Base-by-base conservation (phyloP, 2,113 vertebrate genomes). In the Microcebus lehilahytsara region DNA sequence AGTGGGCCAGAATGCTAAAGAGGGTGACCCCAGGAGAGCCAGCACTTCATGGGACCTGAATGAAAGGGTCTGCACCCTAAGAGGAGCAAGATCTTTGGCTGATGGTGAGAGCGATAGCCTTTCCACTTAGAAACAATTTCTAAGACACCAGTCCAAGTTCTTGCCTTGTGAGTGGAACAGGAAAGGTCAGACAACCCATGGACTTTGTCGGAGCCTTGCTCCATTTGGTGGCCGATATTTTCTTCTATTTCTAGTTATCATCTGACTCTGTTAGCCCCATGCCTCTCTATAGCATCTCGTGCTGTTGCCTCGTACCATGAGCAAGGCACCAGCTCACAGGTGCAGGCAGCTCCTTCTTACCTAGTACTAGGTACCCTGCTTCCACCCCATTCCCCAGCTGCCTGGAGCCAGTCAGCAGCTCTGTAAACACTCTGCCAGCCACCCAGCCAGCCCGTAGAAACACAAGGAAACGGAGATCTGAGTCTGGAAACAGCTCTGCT, bases 171-270 rank as follows among this genome's bases (percentile, higher is more conserved):
- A 3, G 4, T 2, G 0, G 22, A 2, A 34, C 32, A 80, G 85
- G 40, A 16, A 66, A n/a, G 25, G 0, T 0, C 37, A 12, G 3
- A 20, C 53, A 2, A 6, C 93, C 5, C 19, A 6, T 0, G 0
- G 69, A n/a, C 93, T 51, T 78, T 13, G 85, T 79, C 40, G 0
- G 58, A 67, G 22, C 42, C 9, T 0, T 12, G 34, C 10, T 71
- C 30, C 53, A 64, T 27, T 5, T 30, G 25, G 14, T 23, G 58
- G 40, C 8, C 1, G 1, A 0, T 16, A 14, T 74, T 51, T 14
- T 40, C 72, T 16, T 0, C 51, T 19, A 27, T n/a, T n/a, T 71
- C 90, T 10, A 53, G 58, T 23, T 71, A 27, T 16, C 42, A 3
- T 66, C 77, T 62, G 67, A 34, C 67, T 42, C 64, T n/a, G 13